Conservation (phyloP, 2,797 vertebrate species). For the Thripadectes ignobilis region DNA sequence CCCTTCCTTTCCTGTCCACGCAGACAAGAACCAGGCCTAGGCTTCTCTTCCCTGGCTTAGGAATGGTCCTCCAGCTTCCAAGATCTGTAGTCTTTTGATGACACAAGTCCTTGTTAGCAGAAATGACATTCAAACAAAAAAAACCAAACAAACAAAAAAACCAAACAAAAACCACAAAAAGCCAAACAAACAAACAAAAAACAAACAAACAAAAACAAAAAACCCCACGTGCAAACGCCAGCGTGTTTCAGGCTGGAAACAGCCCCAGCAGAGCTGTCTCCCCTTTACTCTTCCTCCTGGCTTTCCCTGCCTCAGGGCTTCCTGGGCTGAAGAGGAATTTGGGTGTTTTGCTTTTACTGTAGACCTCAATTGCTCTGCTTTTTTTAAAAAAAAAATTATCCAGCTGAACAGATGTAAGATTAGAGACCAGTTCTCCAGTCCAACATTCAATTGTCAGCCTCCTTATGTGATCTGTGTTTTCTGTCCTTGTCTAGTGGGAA, state of each 20-base stretch:
- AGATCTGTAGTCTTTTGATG: background rate
- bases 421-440: background rate
- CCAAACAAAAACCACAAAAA: too few relatives aligned
- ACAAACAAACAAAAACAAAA: too few relatives aligned
- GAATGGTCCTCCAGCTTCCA: background rate
- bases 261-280: background rate
- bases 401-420: background rate
- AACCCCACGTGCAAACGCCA: rapidly evolving
- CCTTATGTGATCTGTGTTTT: background rate
- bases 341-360: background rate
- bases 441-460: background rate
- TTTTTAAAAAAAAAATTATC: background rate
- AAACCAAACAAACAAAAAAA: too few relatives aligned
- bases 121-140: background rate
- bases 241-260: background rate
- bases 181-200: too few relatives aligned
- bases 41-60: background rate
- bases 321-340: background rate
- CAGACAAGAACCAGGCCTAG: background rate
- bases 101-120: background rate
- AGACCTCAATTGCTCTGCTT: background rate
- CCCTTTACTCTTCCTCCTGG: background rate
- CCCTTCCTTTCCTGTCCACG: background rate
- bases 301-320: background rate
- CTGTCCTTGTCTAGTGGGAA: background rate